Conservation (phyloP, 35 echinoderm and acorn worm species). For the Apostichopus japonicus region DNA sequence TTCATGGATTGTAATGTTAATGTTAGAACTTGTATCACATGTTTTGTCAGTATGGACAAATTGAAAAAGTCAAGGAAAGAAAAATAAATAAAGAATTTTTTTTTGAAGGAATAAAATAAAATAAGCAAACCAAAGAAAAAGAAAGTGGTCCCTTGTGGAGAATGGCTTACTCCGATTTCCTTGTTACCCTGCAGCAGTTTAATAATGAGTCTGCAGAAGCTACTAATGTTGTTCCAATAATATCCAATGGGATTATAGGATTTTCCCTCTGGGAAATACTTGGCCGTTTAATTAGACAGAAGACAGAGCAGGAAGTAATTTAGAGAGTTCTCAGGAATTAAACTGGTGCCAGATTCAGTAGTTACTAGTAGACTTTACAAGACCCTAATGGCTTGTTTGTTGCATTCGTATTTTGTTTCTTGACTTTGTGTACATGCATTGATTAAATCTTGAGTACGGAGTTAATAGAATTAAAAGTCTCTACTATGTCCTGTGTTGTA, state of each 20-base stretch:
- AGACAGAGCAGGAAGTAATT: not conserved
- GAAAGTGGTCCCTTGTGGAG: not conserved
- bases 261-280: not conserved
- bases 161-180: not conserved
- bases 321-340: not conserved
- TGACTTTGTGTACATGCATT: not conserved
- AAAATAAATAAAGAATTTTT: not conserved
- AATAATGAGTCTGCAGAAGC: not conserved
- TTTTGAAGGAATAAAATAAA: not conserved
- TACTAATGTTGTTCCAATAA: not conserved
- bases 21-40: not conserved
- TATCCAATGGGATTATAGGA: constrained; percentile 14
- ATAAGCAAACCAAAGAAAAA: not conserved
- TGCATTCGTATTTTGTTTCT: not conserved
- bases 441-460: too few species aligned
- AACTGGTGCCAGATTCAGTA: not conserved
- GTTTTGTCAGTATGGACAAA: not conserved
- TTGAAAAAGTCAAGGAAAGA: not conserved
- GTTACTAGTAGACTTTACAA: not conserved
- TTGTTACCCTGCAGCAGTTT: not conserved
- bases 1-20: not conserved
- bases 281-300: constrained; percentile 8
- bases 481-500: too few species aligned
- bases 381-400: not conserved
- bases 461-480: too few species aligned